A percentile compares a stretch with the other conserved stretches of the same genome.
phyloP scores from a whole-genome alignment of 2,113 vertebrate species.

The Prinia subflava region DNA sequence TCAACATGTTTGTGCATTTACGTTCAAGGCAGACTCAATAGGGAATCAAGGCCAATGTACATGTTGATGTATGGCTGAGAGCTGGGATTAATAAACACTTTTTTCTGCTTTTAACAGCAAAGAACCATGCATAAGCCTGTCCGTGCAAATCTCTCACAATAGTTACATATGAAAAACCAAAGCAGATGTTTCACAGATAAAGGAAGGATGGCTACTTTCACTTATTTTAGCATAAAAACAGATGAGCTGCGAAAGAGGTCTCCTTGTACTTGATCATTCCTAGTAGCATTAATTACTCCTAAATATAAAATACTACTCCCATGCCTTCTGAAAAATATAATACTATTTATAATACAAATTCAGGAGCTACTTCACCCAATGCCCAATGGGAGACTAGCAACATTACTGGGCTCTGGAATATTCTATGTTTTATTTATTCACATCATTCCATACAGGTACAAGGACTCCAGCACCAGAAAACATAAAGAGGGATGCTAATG shows the following conservation, averaged over 20 bases:
- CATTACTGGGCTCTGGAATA: neutral
- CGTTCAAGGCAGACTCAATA: neutral
- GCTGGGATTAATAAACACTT: neutral
- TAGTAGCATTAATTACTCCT: neutral
- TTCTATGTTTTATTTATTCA: neutral
- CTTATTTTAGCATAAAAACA: constrained; percentile 2
- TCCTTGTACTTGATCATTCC: neutral
- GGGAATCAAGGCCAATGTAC: neutral
- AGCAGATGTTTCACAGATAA: neutral
- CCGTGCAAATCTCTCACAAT: neutral
- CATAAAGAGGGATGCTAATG: neutral
- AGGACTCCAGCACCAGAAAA: neutral
- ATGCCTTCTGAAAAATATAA: neutral
- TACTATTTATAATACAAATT: neutral
- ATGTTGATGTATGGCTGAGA: neutral
- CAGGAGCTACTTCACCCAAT: neutral
- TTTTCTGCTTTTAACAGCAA: neutral
- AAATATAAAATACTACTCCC: neutral
- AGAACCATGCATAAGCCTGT: neutral
- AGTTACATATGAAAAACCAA: neutral
- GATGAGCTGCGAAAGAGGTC: constrained; percentile 11
- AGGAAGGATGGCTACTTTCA: neutral
- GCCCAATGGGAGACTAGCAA: neutral
- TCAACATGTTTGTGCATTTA: neutral
- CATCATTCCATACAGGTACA: neutral